Conservation (phyloP, 2,113 vertebrate species). For the Peromyscus californicus region DNA sequence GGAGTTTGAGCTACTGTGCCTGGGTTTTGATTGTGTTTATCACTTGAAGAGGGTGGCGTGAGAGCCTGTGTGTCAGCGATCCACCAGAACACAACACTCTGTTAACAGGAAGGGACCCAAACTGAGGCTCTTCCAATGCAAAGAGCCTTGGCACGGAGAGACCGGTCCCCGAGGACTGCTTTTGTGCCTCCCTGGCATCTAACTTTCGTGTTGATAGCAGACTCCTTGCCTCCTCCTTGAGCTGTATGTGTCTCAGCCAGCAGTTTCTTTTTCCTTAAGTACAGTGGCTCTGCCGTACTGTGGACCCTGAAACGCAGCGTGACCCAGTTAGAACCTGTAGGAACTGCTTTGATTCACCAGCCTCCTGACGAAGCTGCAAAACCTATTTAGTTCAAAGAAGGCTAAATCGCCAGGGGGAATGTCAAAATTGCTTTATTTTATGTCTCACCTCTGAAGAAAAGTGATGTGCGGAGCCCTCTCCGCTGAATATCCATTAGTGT, state of each 20-base stretch:
- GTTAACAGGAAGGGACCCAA: not conserved
- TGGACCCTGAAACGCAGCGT: slow-evolving; percentile 37
- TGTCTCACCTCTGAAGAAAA: slow-evolving; percentile 50
- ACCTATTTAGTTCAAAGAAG: slow-evolving; percentile 50
- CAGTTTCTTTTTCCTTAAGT: slow-evolving; percentile 21
- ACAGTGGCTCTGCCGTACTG: not conserved
- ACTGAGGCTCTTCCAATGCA: not conserved
- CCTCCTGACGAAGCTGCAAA: slow-evolving; percentile 43
- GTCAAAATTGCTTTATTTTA: slow-evolving; percentile 57
- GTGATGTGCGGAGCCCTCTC: not conserved
- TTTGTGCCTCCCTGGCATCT: not conserved
- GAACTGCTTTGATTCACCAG: slow-evolving; percentile 6
- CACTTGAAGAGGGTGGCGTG: not conserved
- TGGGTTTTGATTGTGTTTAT: not conserved
- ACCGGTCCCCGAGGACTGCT: not conserved
- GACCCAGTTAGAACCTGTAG: slow-evolving; percentile 57
- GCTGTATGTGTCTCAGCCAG: not conserved
- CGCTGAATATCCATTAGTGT: not conserved
- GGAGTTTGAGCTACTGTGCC: not conserved
- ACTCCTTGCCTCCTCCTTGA: slow-evolving; percentile 30
- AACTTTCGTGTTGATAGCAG: not conserved
- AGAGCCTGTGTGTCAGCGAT: not conserved
- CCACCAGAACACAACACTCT: not conserved
- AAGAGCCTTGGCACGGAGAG: not conserved
- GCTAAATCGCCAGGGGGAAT: slow-evolving; percentile 58